Evolutionary conservation across 2,888 invertebrate species (phyloP).

Genomic region (Amphipoea oculea): DNA sequence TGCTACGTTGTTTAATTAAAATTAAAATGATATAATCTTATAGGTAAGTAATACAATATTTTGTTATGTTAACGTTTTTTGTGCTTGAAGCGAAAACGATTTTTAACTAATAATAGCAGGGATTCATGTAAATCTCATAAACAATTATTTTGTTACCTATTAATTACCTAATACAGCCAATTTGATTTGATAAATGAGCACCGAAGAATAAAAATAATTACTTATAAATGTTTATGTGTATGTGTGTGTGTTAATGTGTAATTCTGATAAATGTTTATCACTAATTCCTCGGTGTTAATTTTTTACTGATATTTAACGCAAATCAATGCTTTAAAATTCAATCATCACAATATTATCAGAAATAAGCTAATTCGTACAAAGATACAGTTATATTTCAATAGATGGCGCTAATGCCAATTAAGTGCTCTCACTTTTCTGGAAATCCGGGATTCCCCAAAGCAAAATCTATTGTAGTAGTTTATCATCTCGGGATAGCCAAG

Average conservation of each 20-base stretch:
- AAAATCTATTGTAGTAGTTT: neutral
- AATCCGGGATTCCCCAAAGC: neutral
- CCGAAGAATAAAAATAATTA: neutral
- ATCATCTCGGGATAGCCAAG: no score
- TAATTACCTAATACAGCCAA: no score
- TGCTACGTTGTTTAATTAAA: neutral
- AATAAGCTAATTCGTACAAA: neutral
- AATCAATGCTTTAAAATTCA: neutral
- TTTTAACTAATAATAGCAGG: neutral
- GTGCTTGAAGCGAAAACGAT: neutral
- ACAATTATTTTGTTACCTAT: neutral
- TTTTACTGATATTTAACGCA: no score
- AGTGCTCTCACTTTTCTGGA: neutral
- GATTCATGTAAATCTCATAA: neutral
- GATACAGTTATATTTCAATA: neutral
- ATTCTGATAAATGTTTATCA: neutral
- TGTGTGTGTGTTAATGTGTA: no score
- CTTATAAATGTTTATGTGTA: no score
- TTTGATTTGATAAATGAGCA: neutral
- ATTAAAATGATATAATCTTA: neutral
- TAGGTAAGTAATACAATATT: neutral
- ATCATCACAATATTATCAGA: neutral
- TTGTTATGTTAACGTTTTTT: neutral
- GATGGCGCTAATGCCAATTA: slow-evolving; percentile 34
- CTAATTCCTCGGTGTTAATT: neutral